These are phyloP conservation scores for Thecophora atra DNA, from an alignment of 2,888 invertebrate genomes.

Conservation along the genomic window DNA sequence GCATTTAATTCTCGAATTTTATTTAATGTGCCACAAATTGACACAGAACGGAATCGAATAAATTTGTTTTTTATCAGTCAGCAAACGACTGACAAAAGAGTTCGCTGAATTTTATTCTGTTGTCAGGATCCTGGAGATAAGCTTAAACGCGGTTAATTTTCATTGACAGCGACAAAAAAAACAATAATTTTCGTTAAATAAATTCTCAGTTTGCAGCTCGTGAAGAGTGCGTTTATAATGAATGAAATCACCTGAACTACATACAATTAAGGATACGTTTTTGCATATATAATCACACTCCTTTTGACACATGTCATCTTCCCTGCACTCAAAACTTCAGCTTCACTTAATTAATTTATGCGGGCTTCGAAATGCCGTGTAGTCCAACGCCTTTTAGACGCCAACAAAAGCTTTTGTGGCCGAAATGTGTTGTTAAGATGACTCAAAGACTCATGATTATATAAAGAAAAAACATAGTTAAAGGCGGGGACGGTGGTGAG, in stretches of 20 bases:
- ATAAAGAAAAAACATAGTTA: neutral
- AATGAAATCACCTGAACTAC: too few relatives aligned
- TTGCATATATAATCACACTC: too few relatives aligned
- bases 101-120: neutral
- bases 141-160: neutral
- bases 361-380: neutral
- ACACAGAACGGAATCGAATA: neutral
- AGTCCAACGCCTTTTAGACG: too few relatives aligned
- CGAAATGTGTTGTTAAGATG: neutral
- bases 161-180: neutral
- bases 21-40: neutral
- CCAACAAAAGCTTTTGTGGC: constrained; percentile 1
- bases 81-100: neutral
- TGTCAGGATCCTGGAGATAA: neutral
- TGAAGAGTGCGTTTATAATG: too few relatives aligned
- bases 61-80: neutral
- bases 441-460: neutral
- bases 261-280: too few relatives aligned
- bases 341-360: neutral
- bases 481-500: too few relatives aligned
- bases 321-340: constrained; percentile 1
- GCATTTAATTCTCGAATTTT: too few relatives aligned
- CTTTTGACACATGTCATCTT: neutral
- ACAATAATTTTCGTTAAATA: neutral
- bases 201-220: too few relatives aligned